A percentile compares a stretch with the other conserved stretches of the same genome.
Conservation (phyloP, 2,797 vertebrate species). For the Pseudomugil tenellus region DNA sequence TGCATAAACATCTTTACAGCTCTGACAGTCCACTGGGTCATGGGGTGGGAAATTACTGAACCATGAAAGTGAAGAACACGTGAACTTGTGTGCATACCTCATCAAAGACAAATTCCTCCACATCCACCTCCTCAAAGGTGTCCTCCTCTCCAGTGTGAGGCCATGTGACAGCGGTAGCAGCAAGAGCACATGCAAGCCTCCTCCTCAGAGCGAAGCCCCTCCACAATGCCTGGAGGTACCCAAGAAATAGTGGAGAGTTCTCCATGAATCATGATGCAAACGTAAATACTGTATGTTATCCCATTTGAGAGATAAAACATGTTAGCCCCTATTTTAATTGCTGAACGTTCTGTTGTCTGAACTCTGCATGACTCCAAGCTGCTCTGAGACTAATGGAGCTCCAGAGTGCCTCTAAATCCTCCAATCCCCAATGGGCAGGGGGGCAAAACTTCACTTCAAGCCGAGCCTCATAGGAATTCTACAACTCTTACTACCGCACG, state of each 20-base stretch:
- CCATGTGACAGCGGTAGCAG: slow-evolving; percentile 78
- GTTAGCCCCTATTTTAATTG: slow-evolving; percentile 90
- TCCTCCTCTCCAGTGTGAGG: slow-evolving; percentile 80
- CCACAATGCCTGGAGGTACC: slow-evolving; percentile 91
- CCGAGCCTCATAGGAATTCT: slow-evolving; percentile 87
- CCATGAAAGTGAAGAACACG: slow-evolving; percentile 23
- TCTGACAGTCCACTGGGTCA: not conserved
- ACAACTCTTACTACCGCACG: slow-evolving; percentile 87
- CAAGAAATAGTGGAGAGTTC: slow-evolving; percentile 31
- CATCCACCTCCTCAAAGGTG: slow-evolving; percentile 89
- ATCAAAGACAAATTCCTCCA: slow-evolving; percentile 88
- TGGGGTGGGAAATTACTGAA: slow-evolving; percentile 6
- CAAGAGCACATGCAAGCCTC: slow-evolving; percentile 88
- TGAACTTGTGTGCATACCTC: slow-evolving; percentile 82
- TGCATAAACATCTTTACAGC: not conserved
- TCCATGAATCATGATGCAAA: slow-evolving; percentile 87
- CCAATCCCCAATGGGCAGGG: slow-evolving; percentile 82
- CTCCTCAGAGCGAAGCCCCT: slow-evolving; percentile 89
- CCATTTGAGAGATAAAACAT: slow-evolving; percentile 97
- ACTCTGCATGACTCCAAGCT: slow-evolving; percentile 94
- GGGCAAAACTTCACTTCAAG: slow-evolving; percentile 58
- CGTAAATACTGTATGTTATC: slow-evolving; percentile 92
- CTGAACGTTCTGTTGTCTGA: slow-evolving; percentile 94
- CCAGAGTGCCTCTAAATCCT: slow-evolving; percentile 89
- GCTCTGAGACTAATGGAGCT: slow-evolving; percentile 94